These are phyloP conservation scores for Siphonodentalium dalli DNA, from an alignment of 2,888 invertebrate species.

Conservation along the genomic window DNA sequence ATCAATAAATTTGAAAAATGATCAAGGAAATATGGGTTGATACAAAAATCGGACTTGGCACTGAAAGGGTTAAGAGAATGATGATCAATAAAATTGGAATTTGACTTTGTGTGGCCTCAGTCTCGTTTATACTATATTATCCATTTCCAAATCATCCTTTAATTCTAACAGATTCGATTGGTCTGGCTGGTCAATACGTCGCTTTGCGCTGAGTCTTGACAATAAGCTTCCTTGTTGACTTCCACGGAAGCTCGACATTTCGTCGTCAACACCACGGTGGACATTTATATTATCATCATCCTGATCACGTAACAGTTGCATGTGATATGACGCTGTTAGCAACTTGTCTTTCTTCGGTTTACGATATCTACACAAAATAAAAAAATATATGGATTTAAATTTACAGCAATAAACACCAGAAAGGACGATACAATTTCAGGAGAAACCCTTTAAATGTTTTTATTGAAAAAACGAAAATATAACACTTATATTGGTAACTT, in stretches of 20 bases:
- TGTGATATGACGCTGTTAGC: slow-evolving; percentile 53
- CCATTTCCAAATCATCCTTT: too few relatives aligned
- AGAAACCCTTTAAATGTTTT: neutral
- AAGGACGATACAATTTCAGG: neutral
- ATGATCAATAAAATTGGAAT: too few relatives aligned
- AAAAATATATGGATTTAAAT: neutral
- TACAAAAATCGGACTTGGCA: too few relatives aligned
- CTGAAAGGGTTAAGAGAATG: too few relatives aligned
- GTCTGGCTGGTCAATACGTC: too few relatives aligned
- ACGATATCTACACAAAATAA: slow-evolving; percentile 44
- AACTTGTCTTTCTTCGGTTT: slow-evolving; percentile 54
- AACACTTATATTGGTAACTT: too few relatives aligned
- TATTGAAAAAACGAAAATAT: neutral
- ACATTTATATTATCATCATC: slow-evolving; percentile 47
- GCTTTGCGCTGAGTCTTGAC: slow-evolving; percentile 44
- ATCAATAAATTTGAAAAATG: too few relatives aligned
- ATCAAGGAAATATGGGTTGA: too few relatives aligned
- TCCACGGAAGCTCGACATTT: slow-evolving; percentile 32
- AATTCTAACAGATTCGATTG: too few relatives aligned
- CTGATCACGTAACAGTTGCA: slow-evolving; percentile 39
- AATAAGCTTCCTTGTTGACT: slow-evolving; percentile 49
- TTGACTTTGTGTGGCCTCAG: too few relatives aligned
- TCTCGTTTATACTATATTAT: too few relatives aligned
- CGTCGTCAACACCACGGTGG: slow-evolving; percentile 49
- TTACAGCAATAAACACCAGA: neutral